Conservation (phyloP, 2,113 vertebrate genomes). For the Siphamia tubifer region DNA sequence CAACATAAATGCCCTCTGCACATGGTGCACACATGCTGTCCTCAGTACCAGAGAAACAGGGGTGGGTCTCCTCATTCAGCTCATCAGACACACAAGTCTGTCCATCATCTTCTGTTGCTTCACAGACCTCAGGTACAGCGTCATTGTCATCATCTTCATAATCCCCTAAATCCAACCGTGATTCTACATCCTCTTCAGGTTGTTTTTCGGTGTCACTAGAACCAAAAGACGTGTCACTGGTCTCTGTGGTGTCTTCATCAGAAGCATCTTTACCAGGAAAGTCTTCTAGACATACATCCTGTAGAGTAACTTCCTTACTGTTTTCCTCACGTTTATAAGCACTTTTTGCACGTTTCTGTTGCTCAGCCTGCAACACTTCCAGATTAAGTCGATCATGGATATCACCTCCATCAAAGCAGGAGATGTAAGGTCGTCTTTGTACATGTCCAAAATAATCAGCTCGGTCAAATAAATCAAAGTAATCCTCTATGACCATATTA, state of each 20-base stretch:
- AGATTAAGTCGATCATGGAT: slow-evolving; percentile 49
- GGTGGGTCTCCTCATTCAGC: too few relatives aligned
- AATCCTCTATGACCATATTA: slow-evolving; percentile 40
- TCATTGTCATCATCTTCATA: slow-evolving; percentile 26
- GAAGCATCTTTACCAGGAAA: background rate
- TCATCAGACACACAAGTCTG: slow-evolving; percentile 17
- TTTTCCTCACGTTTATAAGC: background rate
- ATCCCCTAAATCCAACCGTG: slow-evolving; percentile 13
- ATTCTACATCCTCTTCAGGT: slow-evolving; percentile 6
- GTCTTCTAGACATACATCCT: background rate
- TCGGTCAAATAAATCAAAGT: slow-evolving; percentile 69
- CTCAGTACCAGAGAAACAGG: background rate
- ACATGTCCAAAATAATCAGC: slow-evolving; percentile 24
- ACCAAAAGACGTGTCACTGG: background rate
- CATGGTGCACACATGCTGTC: slow-evolving; percentile 49
- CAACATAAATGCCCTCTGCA: slow-evolving; percentile 57
- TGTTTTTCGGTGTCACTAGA: slow-evolving; percentile 23
- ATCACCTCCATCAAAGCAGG: slow-evolving; percentile 74
- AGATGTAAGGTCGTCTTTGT: slow-evolving; percentile 54
- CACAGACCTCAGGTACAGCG: background rate
- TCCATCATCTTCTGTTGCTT: slow-evolving; percentile 20
- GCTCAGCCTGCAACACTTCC: slow-evolving; percentile 24
- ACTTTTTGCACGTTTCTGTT: slow-evolving; percentile 4
- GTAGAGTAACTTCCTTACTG: background rate
- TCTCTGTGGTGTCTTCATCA: background rate